These are phyloP conservation scores for Coptotermes formosanus DNA, from an alignment of 1,140 invertebrate species.

Conservation along the genomic window DNA sequence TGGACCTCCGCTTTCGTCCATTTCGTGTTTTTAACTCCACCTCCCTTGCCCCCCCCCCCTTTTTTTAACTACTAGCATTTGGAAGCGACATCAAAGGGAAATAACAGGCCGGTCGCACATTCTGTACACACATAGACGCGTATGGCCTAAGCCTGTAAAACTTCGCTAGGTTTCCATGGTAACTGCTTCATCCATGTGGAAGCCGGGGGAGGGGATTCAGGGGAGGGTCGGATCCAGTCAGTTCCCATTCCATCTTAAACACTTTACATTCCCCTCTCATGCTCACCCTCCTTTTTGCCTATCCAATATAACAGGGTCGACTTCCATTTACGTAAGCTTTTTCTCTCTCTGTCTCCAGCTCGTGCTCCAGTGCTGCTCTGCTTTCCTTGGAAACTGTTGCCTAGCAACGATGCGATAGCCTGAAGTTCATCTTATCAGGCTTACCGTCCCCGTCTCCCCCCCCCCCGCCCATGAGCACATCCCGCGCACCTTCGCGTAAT, in stretches of 20 bases:
- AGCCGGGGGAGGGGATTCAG: not conserved
- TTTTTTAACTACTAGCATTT: not conserved
- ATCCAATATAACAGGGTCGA: not conserved
- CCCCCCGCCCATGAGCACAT: not conserved
- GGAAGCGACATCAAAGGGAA: not conserved
- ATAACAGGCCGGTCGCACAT: not conserved
- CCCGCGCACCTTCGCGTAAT: not conserved
- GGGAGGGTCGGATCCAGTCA: not conserved
- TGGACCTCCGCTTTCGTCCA: not conserved
- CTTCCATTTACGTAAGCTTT: conserved; percentile 13
- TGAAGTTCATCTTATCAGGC: not conserved
- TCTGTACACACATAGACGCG: conserved; percentile 1
- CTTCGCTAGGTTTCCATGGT: not conserved
- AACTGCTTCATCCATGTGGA: conserved; percentile 17
- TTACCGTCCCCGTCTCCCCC: not conserved
- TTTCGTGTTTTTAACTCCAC: not conserved
- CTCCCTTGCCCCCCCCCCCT: not conserved
- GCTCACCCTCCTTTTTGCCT: not conserved
- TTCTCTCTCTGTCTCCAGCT: not conserved
- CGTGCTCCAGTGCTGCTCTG: not conserved
- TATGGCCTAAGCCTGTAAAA: not conserved
- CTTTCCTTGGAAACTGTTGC: conserved; percentile 17
- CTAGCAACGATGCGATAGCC: not conserved
- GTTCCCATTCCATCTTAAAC: not conserved
- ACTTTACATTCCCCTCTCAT: not conserved